A percentile compares a stretch with the other conserved stretches of the same genome.
phyloP scores from a whole-genome alignment of 2,797 vertebrate species.

The Cirrhinus mrigala region DNA sequence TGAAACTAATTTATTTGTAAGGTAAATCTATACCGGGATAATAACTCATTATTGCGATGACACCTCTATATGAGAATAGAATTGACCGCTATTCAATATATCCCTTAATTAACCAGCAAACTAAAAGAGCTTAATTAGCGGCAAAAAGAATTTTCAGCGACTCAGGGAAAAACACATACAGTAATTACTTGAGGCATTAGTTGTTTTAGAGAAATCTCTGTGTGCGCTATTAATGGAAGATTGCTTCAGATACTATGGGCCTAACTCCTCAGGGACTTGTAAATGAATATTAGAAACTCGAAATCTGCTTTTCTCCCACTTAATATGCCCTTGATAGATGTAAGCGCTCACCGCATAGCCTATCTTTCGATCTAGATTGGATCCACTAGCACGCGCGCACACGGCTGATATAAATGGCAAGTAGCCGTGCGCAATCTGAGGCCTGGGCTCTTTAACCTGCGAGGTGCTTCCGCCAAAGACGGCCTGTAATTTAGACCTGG shows the following conservation, averaged over 20 bases:
- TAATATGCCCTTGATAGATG: constrained; percentile 32
- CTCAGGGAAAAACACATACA: constrained; percentile 17
- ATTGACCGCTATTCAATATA: constrained; percentile 27
- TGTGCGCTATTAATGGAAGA: constrained; percentile 33
- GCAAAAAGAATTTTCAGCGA: constrained; percentile 22
- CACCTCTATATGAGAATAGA: constrained; percentile 38
- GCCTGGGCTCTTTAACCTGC: constrained; percentile 34
- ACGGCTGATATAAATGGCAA: constrained; percentile 1
- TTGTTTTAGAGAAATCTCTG: constrained; percentile 33
- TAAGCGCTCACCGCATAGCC: constrained; percentile 1
- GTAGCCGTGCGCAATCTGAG: neutral
- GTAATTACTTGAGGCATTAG: constrained; percentile 43
- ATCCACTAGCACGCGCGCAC: neutral
- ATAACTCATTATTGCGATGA: constrained; percentile 48
- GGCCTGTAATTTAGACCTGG: constrained; percentile 39
- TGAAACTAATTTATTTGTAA: constrained; percentile 43
- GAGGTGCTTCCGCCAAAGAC: neutral
- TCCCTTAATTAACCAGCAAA: constrained; percentile 28
- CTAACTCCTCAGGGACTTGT: constrained; percentile 34
- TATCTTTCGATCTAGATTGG: constrained; percentile 33
- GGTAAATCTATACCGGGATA: constrained; percentile 36
- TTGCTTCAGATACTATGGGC: constrained; percentile 26
- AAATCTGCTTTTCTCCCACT: constrained; percentile 34
- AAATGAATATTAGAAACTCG: constrained; percentile 35
- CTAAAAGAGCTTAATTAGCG: constrained; percentile 36